A percentile compares a stretch with the other conserved stretches of the same genome.
phyloP scores from a whole-genome alignment of 2,888 invertebrate species.

The Mimumesa dahlbomi region DNA sequence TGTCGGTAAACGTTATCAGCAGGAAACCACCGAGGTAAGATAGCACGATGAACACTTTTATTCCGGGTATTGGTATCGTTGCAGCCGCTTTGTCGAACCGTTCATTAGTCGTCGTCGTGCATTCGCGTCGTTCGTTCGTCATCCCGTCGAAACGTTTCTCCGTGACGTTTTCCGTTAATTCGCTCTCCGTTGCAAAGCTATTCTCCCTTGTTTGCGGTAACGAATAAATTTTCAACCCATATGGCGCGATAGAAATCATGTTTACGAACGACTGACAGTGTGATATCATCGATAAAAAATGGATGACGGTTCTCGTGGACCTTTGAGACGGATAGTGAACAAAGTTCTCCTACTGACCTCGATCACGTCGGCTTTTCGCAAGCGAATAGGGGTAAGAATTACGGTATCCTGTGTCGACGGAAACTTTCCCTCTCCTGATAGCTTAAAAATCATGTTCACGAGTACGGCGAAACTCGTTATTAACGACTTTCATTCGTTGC shows the following conservation, averaged over 20 bases:
- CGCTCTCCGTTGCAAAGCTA: background rate
- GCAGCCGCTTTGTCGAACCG: conserved; percentile 17
- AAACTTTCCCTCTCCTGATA: conserved; percentile 29
- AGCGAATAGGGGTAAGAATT: conserved; percentile 40
- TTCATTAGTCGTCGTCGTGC: conserved; percentile 32
- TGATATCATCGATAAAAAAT: conserved; percentile 17
- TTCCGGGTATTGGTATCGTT: conserved; percentile 25
- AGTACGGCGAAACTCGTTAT: conserved; percentile 22
- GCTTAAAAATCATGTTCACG: conserved; percentile 16
- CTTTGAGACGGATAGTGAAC: conserved; percentile 5
- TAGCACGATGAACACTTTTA: conserved; percentile 58
- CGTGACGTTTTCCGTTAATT: background rate
- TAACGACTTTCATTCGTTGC: conserved; percentile 60
- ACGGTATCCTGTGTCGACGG: background rate
- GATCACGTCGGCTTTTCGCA: conserved; percentile 23
- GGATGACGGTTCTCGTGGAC: background rate
- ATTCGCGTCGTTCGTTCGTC: background rate
- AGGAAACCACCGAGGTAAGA: conserved; percentile 75
- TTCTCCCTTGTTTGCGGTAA: no score
- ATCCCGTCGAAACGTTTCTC: background rate
- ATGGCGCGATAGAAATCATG: no score
- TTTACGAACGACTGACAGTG: no score
- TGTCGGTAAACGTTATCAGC: conserved; percentile 70
- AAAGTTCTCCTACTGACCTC: conserved; percentile 10
- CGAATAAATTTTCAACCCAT: no score